Conservation (phyloP, 2,113 vertebrate genomes). For the Oncorhynchus nerka region DNA sequence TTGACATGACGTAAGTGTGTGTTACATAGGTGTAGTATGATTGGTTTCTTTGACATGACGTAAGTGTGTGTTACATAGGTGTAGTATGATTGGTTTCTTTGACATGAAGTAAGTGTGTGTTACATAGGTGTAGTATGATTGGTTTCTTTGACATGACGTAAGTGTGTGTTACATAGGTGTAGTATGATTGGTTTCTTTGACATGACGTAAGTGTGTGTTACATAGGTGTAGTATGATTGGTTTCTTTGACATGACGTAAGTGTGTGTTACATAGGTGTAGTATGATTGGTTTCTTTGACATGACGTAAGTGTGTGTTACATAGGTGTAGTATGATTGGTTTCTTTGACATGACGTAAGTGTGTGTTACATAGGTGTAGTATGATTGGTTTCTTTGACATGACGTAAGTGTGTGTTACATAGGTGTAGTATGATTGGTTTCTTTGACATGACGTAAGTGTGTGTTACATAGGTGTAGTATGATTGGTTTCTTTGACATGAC, state of each 20-base stretch:
- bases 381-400: too few species aligned
- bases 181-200: conserved; percentile 73
- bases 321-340: too few species aligned
- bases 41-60: conserved; percentile 64
- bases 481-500: too few species aligned
- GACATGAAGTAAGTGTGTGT: conserved; percentile 73
- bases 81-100: conserved; percentile 76
- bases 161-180: conserved; percentile 72
- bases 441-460: too few species aligned
- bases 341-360: too few species aligned
- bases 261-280: conserved; percentile 75
- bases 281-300: conserved; percentile 61
- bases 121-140: conserved; percentile 69
- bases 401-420: too few species aligned
- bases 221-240: conserved; percentile 71
- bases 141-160: conserved; percentile 65
- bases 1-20: conserved; percentile 74
- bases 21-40: conserved; percentile 66
- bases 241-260: conserved; percentile 67
- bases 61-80: conserved; percentile 67
- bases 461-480: too few species aligned
- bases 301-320: too few species aligned
- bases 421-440: too few species aligned
- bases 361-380: too few species aligned
- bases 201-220: conserved; percentile 70